Evolutionary conservation across 2,113 vertebrate genomes (phyloP).

Genomic region (Struthio camelus): DNA sequence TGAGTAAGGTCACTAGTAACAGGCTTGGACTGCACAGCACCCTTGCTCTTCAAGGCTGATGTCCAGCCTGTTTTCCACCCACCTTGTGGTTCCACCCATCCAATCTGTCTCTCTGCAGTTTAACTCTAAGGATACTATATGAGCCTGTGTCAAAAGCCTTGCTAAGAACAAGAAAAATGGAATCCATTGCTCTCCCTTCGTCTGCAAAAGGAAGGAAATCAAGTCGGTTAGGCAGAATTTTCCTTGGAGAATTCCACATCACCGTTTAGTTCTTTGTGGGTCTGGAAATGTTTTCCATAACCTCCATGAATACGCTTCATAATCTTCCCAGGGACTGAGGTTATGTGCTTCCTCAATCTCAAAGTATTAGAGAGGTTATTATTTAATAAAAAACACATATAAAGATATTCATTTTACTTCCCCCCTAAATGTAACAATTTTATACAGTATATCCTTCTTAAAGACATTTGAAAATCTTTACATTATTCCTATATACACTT

Average conservation of each 20-base stretch:
- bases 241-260: neutral
- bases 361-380: neutral
- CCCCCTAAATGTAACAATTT: neutral
- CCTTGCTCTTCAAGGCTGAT: neutral
- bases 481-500: slow-evolving; percentile 1
- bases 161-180: neutral
- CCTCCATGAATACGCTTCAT: neutral
- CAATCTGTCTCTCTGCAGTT: neutral
- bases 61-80: neutral
- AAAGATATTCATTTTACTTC: neutral
- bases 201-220: neutral
- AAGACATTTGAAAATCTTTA: neutral
- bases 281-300: neutral
- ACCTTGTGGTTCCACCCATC: neutral
- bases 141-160: neutral
- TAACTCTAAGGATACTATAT: neutral
- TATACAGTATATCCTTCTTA: neutral
- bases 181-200: neutral
- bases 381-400: neutral
- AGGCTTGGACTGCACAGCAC: accelerated
- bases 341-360: accelerated
- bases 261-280: neutral
- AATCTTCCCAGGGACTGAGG: neutral
- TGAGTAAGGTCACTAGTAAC: neutral
- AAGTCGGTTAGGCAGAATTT: neutral